phyloP scores from a whole-genome alignment of 2,113 vertebrate genomes.

The Caranx ignobilis region DNA sequence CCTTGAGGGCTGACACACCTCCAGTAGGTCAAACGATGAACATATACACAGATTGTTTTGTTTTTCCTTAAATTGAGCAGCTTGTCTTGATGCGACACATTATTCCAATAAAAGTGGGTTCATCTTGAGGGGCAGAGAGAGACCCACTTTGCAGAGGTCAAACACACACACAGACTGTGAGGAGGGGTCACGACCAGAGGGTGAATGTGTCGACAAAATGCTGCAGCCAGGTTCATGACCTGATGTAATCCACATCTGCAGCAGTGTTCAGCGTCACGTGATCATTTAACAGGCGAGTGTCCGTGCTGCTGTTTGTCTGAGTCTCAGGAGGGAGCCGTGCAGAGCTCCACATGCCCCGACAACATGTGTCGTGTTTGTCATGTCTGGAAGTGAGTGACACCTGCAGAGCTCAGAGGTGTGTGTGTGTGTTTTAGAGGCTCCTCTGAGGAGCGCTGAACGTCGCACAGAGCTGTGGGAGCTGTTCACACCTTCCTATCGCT shows the following conservation, averaged over 20 bases:
- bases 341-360: constrained; percentile 8
- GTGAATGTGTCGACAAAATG: background rate
- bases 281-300: constrained; percentile 3
- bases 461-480: constrained; percentile 1
- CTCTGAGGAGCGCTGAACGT: constrained; percentile 8
- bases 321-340: background rate
- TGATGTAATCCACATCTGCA: background rate
- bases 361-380: constrained; percentile 33
- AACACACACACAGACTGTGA: background rate
- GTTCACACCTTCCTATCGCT: constrained; percentile 33
- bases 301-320: background rate
- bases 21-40: too few species aligned
- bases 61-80: background rate
- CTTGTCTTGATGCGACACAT: background rate
- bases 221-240: constrained; percentile 9
- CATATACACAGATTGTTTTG: too few species aligned
- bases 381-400: constrained; percentile 20
- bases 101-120: background rate
- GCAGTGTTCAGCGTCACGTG: background rate
- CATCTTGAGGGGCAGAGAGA: too few species aligned
- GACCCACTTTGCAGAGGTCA: too few species aligned
- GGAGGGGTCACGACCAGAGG: background rate
- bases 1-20: too few species aligned
- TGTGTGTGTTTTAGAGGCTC: constrained; percentile 13
- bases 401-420: background rate